These are phyloP conservation scores for Eupithecia subumbrata DNA, from an alignment of 2,888 invertebrate species.

Conservation along the genomic window DNA sequence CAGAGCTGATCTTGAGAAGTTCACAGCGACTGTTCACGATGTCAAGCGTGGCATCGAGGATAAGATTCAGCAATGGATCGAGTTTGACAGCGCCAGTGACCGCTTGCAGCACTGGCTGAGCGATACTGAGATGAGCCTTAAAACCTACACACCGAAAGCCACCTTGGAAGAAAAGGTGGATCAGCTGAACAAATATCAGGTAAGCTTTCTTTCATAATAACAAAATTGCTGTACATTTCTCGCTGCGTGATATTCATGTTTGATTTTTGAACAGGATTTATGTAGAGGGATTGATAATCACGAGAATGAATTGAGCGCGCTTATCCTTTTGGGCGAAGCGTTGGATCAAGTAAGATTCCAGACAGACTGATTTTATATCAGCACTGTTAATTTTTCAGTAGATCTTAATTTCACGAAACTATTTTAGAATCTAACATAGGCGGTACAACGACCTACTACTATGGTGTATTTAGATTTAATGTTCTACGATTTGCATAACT, in stretches of 20 bases:
- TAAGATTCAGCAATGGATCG: constrained; percentile 94
- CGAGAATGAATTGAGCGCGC: constrained; percentile 88
- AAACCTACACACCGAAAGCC: constrained; percentile 92
- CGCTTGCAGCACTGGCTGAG: constrained; percentile 92
- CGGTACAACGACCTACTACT: constrained; percentile 42
- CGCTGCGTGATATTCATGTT: constrained; percentile 50
- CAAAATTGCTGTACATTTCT: not conserved
- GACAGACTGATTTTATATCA: constrained; percentile 52
- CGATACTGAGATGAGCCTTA: constrained; percentile 93
- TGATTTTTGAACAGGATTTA: constrained; percentile 87
- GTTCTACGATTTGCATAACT: constrained; percentile 38
- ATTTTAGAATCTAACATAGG: constrained; percentile 59
- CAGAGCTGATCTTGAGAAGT: constrained; percentile 93
- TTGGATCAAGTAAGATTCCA: constrained; percentile 91
- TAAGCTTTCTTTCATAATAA: constrained; percentile 62
- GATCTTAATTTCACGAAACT: constrained; percentile 69
- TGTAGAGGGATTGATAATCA: constrained; percentile 89
- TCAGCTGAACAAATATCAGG: constrained; percentile 95
- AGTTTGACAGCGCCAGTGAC: constrained; percentile 94
- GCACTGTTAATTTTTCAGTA: constrained; percentile 81
- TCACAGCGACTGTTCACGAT: constrained; percentile 89
- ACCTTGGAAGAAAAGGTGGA: constrained; percentile 95
- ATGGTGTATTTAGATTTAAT: constrained; percentile 40
- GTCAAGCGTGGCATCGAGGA: constrained; percentile 92
- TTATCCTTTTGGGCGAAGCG: constrained; percentile 89